Conservation (phyloP, 2,113 vertebrate species). For the Hippopotamus amphibius region DNA sequence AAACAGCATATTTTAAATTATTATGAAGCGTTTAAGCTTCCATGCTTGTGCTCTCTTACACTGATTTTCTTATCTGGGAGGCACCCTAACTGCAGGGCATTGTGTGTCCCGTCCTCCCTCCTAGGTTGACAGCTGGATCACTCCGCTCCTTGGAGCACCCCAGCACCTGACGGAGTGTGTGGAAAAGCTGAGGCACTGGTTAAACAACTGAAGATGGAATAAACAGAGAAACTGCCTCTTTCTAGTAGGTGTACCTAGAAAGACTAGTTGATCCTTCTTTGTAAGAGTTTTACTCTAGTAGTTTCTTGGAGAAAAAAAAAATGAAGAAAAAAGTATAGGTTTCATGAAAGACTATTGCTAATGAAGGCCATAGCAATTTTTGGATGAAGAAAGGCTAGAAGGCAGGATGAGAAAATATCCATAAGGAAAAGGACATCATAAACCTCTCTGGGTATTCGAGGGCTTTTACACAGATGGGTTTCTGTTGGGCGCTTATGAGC, state of each 20-base stretch:
- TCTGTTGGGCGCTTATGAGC: not conserved
- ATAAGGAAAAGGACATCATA: not conserved
- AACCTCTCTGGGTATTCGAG: not conserved
- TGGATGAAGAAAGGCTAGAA: conserved; percentile 7
- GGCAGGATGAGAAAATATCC: not conserved
- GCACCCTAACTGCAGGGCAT: not conserved
- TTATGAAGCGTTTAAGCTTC: not conserved
- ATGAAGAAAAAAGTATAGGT: not conserved
- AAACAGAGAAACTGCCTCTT: not conserved
- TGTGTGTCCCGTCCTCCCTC: not conserved
- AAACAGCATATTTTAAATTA: not conserved
- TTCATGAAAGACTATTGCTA: conserved; percentile 52
- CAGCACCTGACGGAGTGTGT: not conserved
- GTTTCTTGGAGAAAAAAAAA: not conserved
- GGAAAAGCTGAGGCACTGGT: not conserved
- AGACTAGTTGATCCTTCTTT: not conserved
- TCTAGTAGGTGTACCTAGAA: not conserved
- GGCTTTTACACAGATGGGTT: not conserved
- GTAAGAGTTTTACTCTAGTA: not conserved
- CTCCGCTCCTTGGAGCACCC: not conserved
- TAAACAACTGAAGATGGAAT: not conserved
- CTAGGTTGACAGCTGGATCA: not conserved
- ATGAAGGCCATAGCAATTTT: not conserved
- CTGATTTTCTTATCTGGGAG: not conserved
- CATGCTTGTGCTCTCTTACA: not conserved